Percentiles rank a stretch among this genome's conserved stretches.
phyloP scores from a whole-genome alignment of 2,888 invertebrate genomes.

The Polyommatus icarus region DNA sequence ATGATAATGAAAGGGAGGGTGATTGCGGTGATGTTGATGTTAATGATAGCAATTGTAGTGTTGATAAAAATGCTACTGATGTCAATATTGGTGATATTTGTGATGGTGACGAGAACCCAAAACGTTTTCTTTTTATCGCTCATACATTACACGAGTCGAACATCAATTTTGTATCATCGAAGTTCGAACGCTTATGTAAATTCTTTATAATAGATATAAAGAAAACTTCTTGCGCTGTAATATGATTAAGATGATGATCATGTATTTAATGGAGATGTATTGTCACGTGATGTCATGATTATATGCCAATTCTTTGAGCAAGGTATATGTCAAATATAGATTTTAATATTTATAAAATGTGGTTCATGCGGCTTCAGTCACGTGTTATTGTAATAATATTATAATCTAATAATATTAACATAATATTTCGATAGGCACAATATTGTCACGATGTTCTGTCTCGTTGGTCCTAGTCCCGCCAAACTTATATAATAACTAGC shows the following conservation, averaged over 20 bases:
- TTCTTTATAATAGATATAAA: too few relatives aligned
- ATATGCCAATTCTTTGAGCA: neutral
- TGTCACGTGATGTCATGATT: neutral
- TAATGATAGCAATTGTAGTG: neutral
- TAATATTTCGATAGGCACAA: neutral
- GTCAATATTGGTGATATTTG: neutral
- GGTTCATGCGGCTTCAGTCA: neutral
- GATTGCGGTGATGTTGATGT: neutral
- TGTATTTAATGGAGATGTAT: neutral
- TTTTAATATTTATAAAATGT: neutral
- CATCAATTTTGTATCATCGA: too few relatives aligned
- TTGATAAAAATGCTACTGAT: neutral
- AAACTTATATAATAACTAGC: too few relatives aligned
- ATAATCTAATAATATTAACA: neutral
- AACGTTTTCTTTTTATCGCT: too few relatives aligned
- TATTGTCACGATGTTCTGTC: neutral
- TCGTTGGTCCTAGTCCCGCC: too few relatives aligned
- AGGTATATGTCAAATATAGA: neutral
- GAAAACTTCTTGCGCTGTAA: too few relatives aligned
- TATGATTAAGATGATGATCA: neutral
- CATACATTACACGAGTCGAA: too few relatives aligned
- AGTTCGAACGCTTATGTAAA: too few relatives aligned
- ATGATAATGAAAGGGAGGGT: neutral
- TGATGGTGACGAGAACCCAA: neutral
- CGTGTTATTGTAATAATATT: constrained; percentile 12